These are phyloP conservation scores for Fistularia tabacaria DNA, from an alignment of 2,797 vertebrate species.

Conservation along the genomic window DNA sequence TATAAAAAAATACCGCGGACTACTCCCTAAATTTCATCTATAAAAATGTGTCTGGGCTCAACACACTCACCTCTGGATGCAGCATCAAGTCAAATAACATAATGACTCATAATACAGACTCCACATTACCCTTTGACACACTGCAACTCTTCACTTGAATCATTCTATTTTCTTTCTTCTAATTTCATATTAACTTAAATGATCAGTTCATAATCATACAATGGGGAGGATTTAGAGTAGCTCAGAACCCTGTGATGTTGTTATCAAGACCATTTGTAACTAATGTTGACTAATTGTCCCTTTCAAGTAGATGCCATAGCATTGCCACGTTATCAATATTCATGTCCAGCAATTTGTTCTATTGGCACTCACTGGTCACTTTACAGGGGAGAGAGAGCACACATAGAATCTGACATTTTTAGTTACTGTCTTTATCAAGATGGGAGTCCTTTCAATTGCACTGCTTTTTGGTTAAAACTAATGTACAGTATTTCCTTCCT, in stretches of 20 bases:
- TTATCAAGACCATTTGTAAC: conserved; percentile 39
- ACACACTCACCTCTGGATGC: conserved; percentile 18
- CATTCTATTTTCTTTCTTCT: background rate
- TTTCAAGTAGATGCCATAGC: conserved; percentile 36
- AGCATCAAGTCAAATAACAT: conserved; percentile 8
- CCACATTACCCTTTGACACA: too few species aligned
- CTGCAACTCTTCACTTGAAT: conserved; percentile 1
- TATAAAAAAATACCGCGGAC: conserved; percentile 22
- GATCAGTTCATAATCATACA: conserved; percentile 33
- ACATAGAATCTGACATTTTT: conserved; percentile 56
- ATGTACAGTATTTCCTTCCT: conserved; percentile 45
- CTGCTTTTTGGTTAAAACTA: conserved; percentile 62
- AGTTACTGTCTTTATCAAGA: conserved; percentile 69
- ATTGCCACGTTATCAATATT: conserved; percentile 51
- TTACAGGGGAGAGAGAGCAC: conserved; percentile 19
- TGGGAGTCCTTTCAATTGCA: conserved; percentile 64
- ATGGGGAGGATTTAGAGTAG: conserved; percentile 31
- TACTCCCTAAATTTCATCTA: conserved; percentile 28
- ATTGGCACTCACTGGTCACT: conserved; percentile 22
- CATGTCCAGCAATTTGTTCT: conserved; percentile 47
- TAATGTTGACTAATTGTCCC: conserved; percentile 58
- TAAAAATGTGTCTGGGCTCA: conserved; percentile 26
- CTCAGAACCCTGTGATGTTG: conserved; percentile 40
- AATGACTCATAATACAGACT: background rate
- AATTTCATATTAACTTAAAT: conserved; percentile 21